Percentiles rank a stretch among this genome's conserved stretches.
Conservation (phyloP, 2,113 vertebrate genomes). For the Blennius ocellaris region DNA sequence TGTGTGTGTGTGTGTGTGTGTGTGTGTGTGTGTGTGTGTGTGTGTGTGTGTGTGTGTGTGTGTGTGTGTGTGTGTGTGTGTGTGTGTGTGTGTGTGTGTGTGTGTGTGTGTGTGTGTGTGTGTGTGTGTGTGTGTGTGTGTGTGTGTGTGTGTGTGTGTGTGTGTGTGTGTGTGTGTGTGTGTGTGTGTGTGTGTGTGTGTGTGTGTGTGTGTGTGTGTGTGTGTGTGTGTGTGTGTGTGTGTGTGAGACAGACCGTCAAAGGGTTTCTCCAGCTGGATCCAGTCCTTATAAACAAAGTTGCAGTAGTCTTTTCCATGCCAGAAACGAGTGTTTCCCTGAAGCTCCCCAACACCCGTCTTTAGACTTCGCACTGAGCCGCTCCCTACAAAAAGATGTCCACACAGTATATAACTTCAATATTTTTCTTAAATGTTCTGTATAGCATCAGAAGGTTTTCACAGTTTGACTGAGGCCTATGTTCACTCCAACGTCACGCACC, state of each 20-base stretch:
- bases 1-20: not conserved
- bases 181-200: no score
- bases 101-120: not conserved
- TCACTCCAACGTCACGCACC: constrained; percentile 53
- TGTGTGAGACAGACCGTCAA: constrained; percentile 68
- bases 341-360: constrained; percentile 92
- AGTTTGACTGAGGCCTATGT: not conserved
- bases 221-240: not conserved
- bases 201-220: not conserved
- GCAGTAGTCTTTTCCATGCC: constrained; percentile 98
- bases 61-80: no score
- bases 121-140: constrained; percentile 6
- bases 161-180: no score
- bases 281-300: constrained; percentile 98
- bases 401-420: no score
- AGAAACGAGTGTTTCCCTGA: constrained; percentile 94
- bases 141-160: not conserved
- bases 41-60: constrained; percentile 2
- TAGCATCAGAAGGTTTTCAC: no score
- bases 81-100: not conserved
- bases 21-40: not conserved
- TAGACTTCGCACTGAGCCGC: constrained; percentile 88
- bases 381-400: constrained; percentile 76
- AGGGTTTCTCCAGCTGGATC: constrained; percentile 91
- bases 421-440: no score